These are phyloP conservation scores for Recurvirostra avosetta DNA, from an alignment of 2,113 vertebrate genomes.

Conservation along the genomic window DNA sequence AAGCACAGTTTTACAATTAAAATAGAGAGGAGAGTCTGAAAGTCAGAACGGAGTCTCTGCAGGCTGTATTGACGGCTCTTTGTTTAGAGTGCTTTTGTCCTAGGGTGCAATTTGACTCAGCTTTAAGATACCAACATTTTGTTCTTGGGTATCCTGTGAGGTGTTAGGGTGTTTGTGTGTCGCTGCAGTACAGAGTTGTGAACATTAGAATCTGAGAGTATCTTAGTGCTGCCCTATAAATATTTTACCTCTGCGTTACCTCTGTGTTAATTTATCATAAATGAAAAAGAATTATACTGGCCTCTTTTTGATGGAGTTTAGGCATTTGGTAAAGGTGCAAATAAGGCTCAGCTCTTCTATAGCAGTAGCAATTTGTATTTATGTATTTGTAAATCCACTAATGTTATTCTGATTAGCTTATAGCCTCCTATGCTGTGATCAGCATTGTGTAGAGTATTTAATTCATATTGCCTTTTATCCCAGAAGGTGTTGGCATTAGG, in stretches of 20 bases:
- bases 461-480: neutral
- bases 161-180: neutral
- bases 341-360: neutral
- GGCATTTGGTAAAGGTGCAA: neutral
- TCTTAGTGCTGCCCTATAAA: neutral
- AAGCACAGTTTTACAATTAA: neutral
- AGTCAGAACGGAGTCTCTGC: neutral
- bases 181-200: rapidly evolving
- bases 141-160: neutral
- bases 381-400: neutral
- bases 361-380: neutral
- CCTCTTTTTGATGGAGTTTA: neutral
- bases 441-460: rapidly evolving
- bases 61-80: neutral
- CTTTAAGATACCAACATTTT: neutral
- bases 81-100: neutral
- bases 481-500: neutral
- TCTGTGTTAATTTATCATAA: neutral
- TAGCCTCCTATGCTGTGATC: neutral
- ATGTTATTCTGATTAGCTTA: neutral
- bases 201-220: neutral
- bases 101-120: neutral
- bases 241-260: neutral
- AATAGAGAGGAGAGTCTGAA: neutral
- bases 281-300: rapidly evolving